A percentile compares a stretch with the other conserved stretches of the same genome.
These are phyloP conservation scores for Bergia sp. DNA, from an alignment of 92 coral and sea anemone species.

Conservation along the genomic window DNA sequence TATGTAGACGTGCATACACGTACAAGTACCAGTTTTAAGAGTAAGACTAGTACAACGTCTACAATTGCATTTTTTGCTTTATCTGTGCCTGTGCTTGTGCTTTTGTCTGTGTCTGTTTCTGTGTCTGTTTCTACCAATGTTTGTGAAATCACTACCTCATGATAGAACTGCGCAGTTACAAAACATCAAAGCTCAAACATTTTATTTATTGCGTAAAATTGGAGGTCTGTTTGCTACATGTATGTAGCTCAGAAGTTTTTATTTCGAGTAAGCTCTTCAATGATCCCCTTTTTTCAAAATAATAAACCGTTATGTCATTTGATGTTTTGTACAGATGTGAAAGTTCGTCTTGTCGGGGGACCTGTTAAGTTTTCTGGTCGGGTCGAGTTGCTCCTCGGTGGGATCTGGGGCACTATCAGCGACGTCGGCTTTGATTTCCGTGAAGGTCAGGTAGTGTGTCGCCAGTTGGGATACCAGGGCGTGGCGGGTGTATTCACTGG, in stretches of 20 bases:
- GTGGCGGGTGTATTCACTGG: constrained; percentile 25
- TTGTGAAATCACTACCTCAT: too few relatives aligned
- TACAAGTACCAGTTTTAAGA: too few relatives aligned
- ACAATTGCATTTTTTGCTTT: background rate
- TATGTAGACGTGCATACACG: background rate
- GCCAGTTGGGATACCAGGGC: constrained; percentile 23
- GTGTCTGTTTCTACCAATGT: background rate
- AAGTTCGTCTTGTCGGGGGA: constrained; percentile 9
- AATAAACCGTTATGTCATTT: background rate
- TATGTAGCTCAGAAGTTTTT: too few relatives aligned
- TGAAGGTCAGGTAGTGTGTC: constrained; percentile 23
- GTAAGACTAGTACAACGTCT: too few relatives aligned
- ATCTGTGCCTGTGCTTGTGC: background rate
- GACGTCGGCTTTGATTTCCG: constrained; percentile 22
- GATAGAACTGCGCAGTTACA: too few relatives aligned
- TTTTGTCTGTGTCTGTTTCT: background rate
- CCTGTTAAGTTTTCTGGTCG: constrained; percentile 24
- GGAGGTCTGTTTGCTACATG: background rate
- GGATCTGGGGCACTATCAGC: constrained; percentile 27
- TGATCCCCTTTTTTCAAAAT: background rate
- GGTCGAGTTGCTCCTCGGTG: background rate
- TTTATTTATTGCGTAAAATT: too few relatives aligned
- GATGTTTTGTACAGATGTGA: background rate
- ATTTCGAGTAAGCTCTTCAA: background rate
- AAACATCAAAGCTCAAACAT: too few relatives aligned